These are phyloP conservation scores for Magallana ariakensis DNA, from an alignment of 1,140 invertebrate genomes.

Conservation along the genomic window DNA sequence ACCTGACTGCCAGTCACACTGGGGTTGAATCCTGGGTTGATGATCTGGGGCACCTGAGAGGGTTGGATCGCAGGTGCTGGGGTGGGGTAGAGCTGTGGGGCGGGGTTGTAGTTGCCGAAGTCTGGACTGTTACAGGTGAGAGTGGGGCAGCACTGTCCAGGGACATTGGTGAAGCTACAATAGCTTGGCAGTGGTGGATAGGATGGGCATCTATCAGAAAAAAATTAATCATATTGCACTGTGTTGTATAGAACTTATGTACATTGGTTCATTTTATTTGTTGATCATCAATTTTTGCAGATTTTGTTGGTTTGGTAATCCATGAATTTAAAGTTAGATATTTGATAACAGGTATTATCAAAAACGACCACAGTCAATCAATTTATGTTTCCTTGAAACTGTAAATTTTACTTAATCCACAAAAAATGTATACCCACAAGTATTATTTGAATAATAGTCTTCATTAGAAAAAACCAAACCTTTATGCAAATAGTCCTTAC, in stretches of 20 bases:
- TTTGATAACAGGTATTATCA: too few species aligned
- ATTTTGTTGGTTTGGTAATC: too few species aligned
- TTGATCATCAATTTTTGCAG: too few species aligned
- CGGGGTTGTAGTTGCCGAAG: constrained; percentile 68
- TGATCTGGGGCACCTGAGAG: constrained; percentile 50
- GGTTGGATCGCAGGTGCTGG: constrained; percentile 63
- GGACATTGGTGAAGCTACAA: constrained; percentile 63
- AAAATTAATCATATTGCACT: not conserved
- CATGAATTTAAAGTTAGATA: too few species aligned
- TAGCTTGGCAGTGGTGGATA: constrained; percentile 68
- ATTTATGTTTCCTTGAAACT: too few species aligned
- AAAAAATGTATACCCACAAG: too few species aligned
- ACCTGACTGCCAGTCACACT: constrained; percentile 52
- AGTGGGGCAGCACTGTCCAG: constrained; percentile 69
- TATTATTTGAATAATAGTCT: too few species aligned
- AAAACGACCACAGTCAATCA: too few species aligned
- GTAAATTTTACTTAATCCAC: too few species aligned
- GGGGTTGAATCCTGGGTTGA: constrained; percentile 44
- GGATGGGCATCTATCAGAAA: constrained; percentile 66
- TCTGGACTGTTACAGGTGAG: constrained; percentile 69
- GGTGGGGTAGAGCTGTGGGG: constrained; percentile 65
- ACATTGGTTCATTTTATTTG: too few species aligned
- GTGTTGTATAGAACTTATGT: too few species aligned
- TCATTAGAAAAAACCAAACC: too few species aligned
- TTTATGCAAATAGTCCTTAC: not conserved